These are phyloP conservation scores for Lycophotia porphyrea DNA, from an alignment of 2,888 invertebrate species.

Conservation along the genomic window DNA sequence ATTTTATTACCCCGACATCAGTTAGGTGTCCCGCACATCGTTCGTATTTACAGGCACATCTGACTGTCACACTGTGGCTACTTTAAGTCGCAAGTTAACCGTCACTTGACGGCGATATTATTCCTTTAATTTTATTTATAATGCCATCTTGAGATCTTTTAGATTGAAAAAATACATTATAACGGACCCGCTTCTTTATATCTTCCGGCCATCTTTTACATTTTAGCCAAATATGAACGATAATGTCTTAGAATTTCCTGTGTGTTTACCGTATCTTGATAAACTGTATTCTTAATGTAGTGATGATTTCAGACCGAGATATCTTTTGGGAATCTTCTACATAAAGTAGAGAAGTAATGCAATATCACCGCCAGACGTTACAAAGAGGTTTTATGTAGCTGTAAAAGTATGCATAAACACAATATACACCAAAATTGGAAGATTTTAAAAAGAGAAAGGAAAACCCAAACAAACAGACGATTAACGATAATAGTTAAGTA, in stretches of 20 bases:
- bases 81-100: conserved; percentile 12
- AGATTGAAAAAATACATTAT: conserved; percentile 26
- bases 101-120: conserved; percentile 8
- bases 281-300: conserved; percentile 14
- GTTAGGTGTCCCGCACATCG: conserved; percentile 35
- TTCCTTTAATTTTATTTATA: conserved; percentile 24
- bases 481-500: conserved; percentile 54
- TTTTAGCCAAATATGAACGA: conserved; percentile 38
- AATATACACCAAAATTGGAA: conserved; percentile 35
- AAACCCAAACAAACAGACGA: conserved; percentile 45
- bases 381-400: conserved; percentile 28
- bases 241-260: conserved; percentile 21
- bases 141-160: conserved; percentile 17
- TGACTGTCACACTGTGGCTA: not conserved
- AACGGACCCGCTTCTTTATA: conserved; percentile 24
- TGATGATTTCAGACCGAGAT: conserved; percentile 19
- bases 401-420: conserved; percentile 31
- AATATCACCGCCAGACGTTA: conserved; percentile 14
- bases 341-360: conserved; percentile 27
- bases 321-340: conserved; percentile 29
- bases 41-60: conserved; percentile 32
- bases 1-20: conserved; percentile 47
- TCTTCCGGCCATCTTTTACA: conserved; percentile 25
- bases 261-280: conserved; percentile 32
- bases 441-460: conserved; percentile 43